Conservation (phyloP, 2,113 vertebrate genomes). For the Peucedramus taeniatus region DNA sequence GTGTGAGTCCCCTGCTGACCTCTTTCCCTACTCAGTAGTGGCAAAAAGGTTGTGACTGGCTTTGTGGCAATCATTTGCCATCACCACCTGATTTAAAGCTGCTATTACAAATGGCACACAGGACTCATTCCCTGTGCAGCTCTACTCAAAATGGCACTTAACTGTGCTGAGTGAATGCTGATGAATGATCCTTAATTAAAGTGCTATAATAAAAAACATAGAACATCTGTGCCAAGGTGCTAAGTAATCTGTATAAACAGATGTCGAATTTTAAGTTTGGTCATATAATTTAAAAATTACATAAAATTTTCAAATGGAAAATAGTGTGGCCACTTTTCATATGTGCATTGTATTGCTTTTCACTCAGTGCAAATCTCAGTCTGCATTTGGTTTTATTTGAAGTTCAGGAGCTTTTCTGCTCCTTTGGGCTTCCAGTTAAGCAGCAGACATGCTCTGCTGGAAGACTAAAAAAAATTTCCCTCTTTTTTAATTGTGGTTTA, state of each 20-base stretch:
- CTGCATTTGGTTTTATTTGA: background rate
- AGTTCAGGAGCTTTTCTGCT: background rate
- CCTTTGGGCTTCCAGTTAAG: background rate
- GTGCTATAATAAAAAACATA: background rate
- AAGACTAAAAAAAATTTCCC: background rate
- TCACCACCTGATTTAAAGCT: conserved; percentile 12
- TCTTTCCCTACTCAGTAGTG: background rate
- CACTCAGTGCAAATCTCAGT: background rate
- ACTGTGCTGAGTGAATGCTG: conserved; percentile 2
- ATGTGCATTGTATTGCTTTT: background rate
- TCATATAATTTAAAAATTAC: background rate
- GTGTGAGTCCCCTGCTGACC: background rate
- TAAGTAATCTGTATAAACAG: conserved; percentile 42
- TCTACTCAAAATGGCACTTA: conserved; percentile 10
- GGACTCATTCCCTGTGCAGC: background rate
- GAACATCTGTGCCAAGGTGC: conserved; percentile 44
- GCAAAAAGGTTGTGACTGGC: background rate
- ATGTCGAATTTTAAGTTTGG: conserved; percentile 9
- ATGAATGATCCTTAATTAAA: conserved; percentile 56
- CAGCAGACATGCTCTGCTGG: background rate
- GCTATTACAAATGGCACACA: background rate
- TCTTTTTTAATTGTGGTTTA: background rate
- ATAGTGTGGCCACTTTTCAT: background rate
- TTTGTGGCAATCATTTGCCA: background rate
- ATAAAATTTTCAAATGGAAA: background rate